Conservation (phyloP, 2,797 vertebrate species). For the Crypturellus tataupa region DNA sequence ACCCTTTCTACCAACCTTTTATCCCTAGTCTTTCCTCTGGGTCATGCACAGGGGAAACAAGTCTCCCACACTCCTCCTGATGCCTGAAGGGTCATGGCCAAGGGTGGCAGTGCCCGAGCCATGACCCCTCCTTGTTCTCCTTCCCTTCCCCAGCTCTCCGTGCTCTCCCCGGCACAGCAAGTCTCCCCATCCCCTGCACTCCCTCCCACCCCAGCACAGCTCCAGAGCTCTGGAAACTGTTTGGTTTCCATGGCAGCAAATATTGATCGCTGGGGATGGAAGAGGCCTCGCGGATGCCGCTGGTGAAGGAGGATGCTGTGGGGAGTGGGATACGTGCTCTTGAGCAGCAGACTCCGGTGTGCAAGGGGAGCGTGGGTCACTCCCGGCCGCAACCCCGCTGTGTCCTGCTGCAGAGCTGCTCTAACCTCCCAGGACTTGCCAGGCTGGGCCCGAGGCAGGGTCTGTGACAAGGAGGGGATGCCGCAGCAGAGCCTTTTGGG, state of each 20-base stretch:
- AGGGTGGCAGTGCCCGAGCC: too few species aligned
- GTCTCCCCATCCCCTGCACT: not conserved
- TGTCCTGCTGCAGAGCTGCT: not conserved
- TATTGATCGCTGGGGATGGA: not conserved
- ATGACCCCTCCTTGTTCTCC: not conserved
- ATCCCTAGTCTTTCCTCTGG: not conserved
- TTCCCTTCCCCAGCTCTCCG: not conserved
- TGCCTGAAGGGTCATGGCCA: not conserved
- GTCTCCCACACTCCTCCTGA: not conserved
- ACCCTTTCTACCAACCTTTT: not conserved
- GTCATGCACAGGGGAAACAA: rapidly evolving
- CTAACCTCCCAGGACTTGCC: too few species aligned
- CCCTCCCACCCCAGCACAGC: not conserved
- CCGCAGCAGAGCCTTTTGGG: not conserved
- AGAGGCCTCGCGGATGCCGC: not conserved
- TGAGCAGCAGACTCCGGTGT: not conserved
- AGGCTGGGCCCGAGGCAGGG: not conserved
- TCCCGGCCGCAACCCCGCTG: not conserved
- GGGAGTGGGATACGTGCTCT: not conserved
- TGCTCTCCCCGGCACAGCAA: not conserved
- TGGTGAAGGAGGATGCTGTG: not conserved
- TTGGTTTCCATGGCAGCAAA: slow-evolving; percentile 58
- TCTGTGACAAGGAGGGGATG: not conserved
- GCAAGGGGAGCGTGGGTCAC: not conserved
- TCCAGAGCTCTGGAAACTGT: slow-evolving; percentile 3